Percentiles rank a stretch among this genome's conserved stretches.
These are phyloP conservation scores for Pocillopora meandrina DNA, from an alignment of 92 coral and sea anemone genomes.

Conservation along the genomic window DNA sequence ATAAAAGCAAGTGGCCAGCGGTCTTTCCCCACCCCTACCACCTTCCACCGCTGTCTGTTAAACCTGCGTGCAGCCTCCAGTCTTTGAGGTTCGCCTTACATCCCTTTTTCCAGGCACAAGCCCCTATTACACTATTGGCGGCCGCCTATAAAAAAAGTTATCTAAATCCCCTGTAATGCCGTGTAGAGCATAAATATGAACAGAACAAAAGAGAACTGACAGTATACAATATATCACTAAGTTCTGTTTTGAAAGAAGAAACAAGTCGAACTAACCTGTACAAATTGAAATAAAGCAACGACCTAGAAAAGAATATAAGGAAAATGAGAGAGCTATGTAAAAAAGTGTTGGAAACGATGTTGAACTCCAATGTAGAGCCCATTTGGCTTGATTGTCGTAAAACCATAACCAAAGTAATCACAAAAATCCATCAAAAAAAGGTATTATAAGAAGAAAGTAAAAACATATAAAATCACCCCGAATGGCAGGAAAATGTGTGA, in stretches of 20 bases:
- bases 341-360: too few species aligned
- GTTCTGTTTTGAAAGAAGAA: neutral
- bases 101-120: too few species aligned
- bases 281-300: conserved; percentile 72
- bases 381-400: neutral
- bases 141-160: too few species aligned
- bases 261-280: conserved; percentile 53
- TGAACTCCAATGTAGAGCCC: neutral
- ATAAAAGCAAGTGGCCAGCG: too few species aligned
- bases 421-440: neutral
- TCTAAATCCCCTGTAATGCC: too few species aligned
- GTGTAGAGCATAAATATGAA: too few species aligned
- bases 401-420: too few species aligned
- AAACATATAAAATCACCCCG: neutral
- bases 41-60: too few species aligned
- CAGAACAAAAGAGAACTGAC: neutral
- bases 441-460: neutral
- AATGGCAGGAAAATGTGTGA: neutral
- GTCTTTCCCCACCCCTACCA: too few species aligned
- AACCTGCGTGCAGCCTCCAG: too few species aligned
- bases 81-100: too few species aligned
- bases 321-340: neutral
- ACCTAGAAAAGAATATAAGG: conserved; percentile 53
- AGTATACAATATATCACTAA: neutral
- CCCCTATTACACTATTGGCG: too few species aligned